These are phyloP conservation scores for Enteromius mattozi DNA, from an alignment of 2,797 vertebrate species.

Conservation along the genomic window DNA sequence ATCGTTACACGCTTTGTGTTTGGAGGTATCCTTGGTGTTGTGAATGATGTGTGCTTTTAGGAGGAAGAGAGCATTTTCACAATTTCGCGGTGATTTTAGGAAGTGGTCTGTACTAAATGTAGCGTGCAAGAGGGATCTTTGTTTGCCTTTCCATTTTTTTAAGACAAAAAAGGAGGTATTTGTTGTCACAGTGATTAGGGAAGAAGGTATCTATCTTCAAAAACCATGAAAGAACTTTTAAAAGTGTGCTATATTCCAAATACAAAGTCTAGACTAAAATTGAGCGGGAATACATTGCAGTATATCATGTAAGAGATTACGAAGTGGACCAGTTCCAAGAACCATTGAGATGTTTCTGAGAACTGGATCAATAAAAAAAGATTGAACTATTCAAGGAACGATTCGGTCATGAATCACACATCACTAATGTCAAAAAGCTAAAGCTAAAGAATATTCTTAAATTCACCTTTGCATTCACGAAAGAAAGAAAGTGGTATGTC, in stretches of 20 bases:
- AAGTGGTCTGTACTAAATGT: slow-evolving; percentile 35
- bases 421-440: not conserved
- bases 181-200: not conserved
- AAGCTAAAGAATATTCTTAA: not conserved
- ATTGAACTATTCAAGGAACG: not conserved
- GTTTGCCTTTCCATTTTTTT: not conserved
- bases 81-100: slow-evolving; percentile 19
- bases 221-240: not conserved
- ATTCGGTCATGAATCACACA: not conserved
- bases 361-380: not conserved
- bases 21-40: not conserved
- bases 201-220: not conserved
- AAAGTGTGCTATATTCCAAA: not conserved
- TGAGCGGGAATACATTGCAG: not conserved
- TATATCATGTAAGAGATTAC: not conserved
- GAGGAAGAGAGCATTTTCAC: slow-evolving; percentile 3
- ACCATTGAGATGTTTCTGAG: not conserved
- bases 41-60: not conserved
- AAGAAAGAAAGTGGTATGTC: not conserved
- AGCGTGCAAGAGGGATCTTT: slow-evolving; percentile 8
- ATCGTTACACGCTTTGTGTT: slow-evolving; percentile 18
- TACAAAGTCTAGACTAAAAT: not conserved
- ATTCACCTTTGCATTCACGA: not conserved
- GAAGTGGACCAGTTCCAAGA: not conserved
- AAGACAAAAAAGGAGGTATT: not conserved